Percentiles rank a stretch among this genome's conserved stretches.
These are phyloP conservation scores for Artemia franciscana DNA, from an alignment of 1,140 invertebrate species.

Conservation along the genomic window DNA sequence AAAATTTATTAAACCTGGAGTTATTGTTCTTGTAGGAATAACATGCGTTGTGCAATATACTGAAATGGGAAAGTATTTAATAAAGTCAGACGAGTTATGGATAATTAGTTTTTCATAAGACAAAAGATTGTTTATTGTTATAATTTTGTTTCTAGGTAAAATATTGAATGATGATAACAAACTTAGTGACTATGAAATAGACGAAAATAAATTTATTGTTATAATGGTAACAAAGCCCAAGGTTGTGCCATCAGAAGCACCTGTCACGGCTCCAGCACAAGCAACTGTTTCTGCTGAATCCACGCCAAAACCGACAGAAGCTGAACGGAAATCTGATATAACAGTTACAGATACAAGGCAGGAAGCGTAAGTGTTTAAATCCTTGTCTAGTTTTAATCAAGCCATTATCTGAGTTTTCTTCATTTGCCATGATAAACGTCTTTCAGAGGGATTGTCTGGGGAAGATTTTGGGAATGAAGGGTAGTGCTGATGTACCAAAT, in stretches of 20 bases:
- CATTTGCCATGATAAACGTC: no score
- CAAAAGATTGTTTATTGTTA: no score
- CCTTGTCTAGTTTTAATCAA: no score
- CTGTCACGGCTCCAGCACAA: constrained; percentile 11
- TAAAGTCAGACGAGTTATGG: no score
- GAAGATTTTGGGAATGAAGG: no score
- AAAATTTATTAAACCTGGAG: no score
- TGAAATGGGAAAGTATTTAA: background rate
- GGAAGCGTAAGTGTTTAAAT: no score
- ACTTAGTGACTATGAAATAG: constrained; percentile 70
- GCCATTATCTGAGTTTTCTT: no score
- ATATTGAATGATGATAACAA: constrained; percentile 70
- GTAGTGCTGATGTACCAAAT: no score
- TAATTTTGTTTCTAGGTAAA: constrained; percentile 36
- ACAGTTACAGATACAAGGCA: background rate
- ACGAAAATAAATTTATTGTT: constrained; percentile 92
- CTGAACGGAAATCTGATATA: constrained; percentile 9
- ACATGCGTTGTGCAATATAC: constrained; percentile 4
- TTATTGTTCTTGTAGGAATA: no score
- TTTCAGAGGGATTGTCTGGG: no score
- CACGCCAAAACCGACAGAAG: constrained; percentile 13
- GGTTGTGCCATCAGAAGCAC: constrained; percentile 17
- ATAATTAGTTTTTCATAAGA: no score
- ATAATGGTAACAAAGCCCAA: constrained; percentile 85
- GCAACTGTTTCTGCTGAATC: constrained; percentile 19